Conservation (phyloP, 1,140 invertebrate genomes). For the Danaus plexippus region DNA sequence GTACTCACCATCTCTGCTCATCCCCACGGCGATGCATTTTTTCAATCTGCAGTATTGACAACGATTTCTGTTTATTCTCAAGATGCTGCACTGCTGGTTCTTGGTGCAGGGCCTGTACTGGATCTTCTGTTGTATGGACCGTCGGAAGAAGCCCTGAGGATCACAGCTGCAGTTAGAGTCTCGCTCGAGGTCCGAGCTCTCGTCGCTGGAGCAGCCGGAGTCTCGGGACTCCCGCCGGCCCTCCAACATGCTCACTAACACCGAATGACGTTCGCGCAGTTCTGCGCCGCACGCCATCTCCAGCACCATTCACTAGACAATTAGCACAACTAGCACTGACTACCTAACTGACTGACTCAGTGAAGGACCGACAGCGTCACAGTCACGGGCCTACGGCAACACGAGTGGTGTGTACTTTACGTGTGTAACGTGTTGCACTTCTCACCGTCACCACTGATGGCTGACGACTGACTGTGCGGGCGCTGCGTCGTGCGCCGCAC, state of each 20-base stretch:
- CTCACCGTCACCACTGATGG: slow-evolving; percentile 53
- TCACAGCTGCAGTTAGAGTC: slow-evolving; percentile 74
- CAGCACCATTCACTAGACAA: slow-evolving; percentile 50
- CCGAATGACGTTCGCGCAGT: slow-evolving; percentile 65
- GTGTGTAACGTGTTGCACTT: slow-evolving; percentile 24
- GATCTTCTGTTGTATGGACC: slow-evolving; percentile 98
- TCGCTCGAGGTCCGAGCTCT: slow-evolving; percentile 56
- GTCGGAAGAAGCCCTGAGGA: slow-evolving; percentile 87
- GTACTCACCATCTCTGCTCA: slow-evolving; percentile 96
- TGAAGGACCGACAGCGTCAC: slow-evolving; percentile 32
- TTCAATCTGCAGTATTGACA: slow-evolving; percentile 98
- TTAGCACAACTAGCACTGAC: slow-evolving; percentile 29
- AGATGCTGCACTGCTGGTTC: slow-evolving; percentile 97
- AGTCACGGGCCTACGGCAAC: slow-evolving; percentile 32
- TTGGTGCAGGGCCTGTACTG: slow-evolving; percentile 98
- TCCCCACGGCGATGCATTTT: slow-evolving; percentile 98
- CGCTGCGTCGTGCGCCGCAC: slow-evolving; percentile 65
- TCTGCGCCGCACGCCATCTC: slow-evolving; percentile 61
- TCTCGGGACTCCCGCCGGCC: slow-evolving; percentile 67
- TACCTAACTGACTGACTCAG: slow-evolving; percentile 1
- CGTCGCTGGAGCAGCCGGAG: slow-evolving; percentile 77
- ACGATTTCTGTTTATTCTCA: slow-evolving; percentile 96
- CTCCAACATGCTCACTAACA: slow-evolving; percentile 72
- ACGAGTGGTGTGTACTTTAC: too few species aligned
- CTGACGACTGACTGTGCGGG: slow-evolving; percentile 62